Percentiles rank a stretch among this genome's conserved stretches.
Evolutionary conservation across 2,888 invertebrate species (phyloP).

Genomic region (Nephrotoma flavescens): DNA sequence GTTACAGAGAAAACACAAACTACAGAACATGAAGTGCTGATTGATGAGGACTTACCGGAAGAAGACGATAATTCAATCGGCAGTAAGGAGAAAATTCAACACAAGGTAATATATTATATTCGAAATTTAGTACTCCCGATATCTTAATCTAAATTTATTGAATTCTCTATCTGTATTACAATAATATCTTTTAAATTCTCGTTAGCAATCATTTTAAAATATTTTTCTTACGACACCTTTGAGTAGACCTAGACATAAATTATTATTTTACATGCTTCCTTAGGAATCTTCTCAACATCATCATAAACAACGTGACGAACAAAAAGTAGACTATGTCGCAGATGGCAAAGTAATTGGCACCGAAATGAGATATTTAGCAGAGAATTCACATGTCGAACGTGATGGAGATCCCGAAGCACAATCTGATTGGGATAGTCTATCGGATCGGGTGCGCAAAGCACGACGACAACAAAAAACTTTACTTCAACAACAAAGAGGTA

Average conservation of each 20-base stretch:
- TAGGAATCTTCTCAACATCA: conserved; percentile 44
- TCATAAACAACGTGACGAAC: conserved; percentile 63
- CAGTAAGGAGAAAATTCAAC: conserved; percentile 25
- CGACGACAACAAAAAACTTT: conserved; percentile 35
- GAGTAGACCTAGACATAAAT: not conserved
- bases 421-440: conserved; percentile 63
- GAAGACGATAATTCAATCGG: conserved; percentile 34
- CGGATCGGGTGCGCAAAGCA: conserved; percentile 55
- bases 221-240: no score
- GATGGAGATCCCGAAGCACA: conserved; percentile 49
- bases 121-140: not conserved
- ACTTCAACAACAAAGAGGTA: conserved; percentile 38
- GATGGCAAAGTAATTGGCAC: conserved; percentile 67
- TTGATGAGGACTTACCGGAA: conserved; percentile 63
- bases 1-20: conserved; percentile 73
- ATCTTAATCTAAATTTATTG: not conserved
- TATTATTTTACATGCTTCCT: not conserved
- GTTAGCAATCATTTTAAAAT: no score
- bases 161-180: no score
- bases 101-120: conserved; percentile 19
- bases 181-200: no score
- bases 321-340: conserved; percentile 68
- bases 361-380: conserved; percentile 67
- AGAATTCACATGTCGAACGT: conserved; percentile 67
- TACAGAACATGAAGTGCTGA: conserved; percentile 69